Evolutionary conservation across 35 echinoderm and acorn worm genomes (phyloP), one percentile per base, ranked within the genome.

Genomic region (Stichopus chloronotus): DNA sequence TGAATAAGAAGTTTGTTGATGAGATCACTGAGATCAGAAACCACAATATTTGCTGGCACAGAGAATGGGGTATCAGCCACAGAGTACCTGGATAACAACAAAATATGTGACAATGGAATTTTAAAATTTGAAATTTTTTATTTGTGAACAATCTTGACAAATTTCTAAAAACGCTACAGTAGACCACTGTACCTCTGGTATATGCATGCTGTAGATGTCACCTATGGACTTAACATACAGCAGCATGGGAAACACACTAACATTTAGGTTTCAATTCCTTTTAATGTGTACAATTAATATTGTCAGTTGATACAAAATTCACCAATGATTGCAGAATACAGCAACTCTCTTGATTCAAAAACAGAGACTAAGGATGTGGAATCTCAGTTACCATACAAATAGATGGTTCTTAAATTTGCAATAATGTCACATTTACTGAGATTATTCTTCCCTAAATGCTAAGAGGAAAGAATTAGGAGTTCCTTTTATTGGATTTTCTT

Each of bases 1-100:
- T 93, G 87, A 94, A 88, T 88, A 9, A 98, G 93, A 52, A 98
- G 63, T 79, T 98, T 98, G 58, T 98, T 98, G 69, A 98, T 98
- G 78, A 98, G 93, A 12, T 95, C 63, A 92, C 97, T 96, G 4
- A 98, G 82, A n/a, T 98, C 97, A 68, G 90, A n/a, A 17, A 96
- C 93, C 61, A 58, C 91, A 56, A 98, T 92, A 30, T 87, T 93
- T 8, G 97, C 97, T 72, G 97, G 97, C 25, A 98, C 97, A 61
- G 97, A 98, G 76, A 98, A 98, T 8, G 97, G 97, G 25, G 95
- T 90, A 13, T 98, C 93, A 57, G 93, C 59, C 43, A 98, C 95
- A 59, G 86, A 25, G 81, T 94, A 98, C 54, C 97, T 98, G 91
- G 9, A 87, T 87, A 61, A 65, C 10, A 16, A 77, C 25, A 52